phyloP scores from a whole-genome alignment of 2,113 vertebrate genomes.

The Actinemys pallida region DNA sequence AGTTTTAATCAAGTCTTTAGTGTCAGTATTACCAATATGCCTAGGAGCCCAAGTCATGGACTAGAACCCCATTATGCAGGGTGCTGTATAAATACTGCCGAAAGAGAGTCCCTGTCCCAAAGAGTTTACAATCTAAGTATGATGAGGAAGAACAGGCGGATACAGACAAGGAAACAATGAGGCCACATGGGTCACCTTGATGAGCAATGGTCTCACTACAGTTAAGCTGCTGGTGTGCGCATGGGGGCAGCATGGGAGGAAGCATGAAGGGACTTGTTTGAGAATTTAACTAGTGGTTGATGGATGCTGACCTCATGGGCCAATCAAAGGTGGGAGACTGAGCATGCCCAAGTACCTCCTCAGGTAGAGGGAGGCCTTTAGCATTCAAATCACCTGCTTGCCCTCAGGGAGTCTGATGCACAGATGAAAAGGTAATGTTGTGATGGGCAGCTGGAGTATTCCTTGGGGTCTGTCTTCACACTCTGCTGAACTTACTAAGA shows the following conservation, averaged over 20 bases:
- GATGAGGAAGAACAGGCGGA: constrained; percentile 5
- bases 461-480: too few species aligned
- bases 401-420: background rate
- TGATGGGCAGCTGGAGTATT: background rate
- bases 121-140: background rate
- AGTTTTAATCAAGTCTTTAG: background rate
- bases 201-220: background rate
- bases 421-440: background rate
- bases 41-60: background rate
- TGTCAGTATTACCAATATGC: background rate
- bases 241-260: background rate
- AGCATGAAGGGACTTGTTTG: background rate
- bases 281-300: background rate
- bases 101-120: background rate
- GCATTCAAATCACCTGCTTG: background rate
- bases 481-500: too few species aligned
- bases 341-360: background rate
- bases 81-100: background rate
- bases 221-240: background rate
- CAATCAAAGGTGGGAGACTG: background rate
- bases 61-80: background rate
- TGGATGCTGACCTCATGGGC: background rate
- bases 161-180: background rate
- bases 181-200: background rate
- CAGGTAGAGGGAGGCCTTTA: background rate